Percentiles rank a stretch among this genome's conserved stretches.
Conservation (phyloP, 35 echinoderm and acorn worm species). For the Eucidaris tribuloides region DNA sequence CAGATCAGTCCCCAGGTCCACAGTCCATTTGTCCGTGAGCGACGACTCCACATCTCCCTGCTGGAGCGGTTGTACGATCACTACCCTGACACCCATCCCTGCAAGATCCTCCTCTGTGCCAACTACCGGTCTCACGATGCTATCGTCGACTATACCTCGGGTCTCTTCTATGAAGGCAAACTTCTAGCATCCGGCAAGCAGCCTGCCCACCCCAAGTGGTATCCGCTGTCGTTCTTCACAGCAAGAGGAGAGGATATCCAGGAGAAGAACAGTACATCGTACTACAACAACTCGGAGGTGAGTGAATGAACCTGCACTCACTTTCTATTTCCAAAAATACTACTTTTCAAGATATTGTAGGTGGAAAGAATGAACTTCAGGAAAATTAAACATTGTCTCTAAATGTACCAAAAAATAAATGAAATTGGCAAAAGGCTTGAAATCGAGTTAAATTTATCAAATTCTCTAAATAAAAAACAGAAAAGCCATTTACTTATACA, state of each 20-base stretch:
- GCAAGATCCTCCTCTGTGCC: constrained; percentile 97
- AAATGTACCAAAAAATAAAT: too few species aligned
- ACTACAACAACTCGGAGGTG: constrained; percentile 98
- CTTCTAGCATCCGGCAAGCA: constrained; percentile 82
- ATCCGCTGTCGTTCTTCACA: constrained; percentile 93
- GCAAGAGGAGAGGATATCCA: constrained; percentile 96
- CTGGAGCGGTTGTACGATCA: constrained; percentile 90
- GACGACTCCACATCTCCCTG: constrained; percentile 90
- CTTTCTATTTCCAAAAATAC: too few species aligned
- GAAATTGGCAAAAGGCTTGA: too few species aligned
- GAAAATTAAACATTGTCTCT: too few species aligned
- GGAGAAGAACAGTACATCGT: constrained; percentile 97
- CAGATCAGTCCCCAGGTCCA: constrained; percentile 95
- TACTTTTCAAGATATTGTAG: too few species aligned
- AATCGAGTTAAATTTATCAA: too few species aligned
- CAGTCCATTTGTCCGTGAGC: constrained; percentile 80
- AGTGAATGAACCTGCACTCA: too few species aligned
- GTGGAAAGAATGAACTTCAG: too few species aligned
- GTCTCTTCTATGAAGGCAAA: constrained; percentile 89
- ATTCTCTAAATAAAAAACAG: too few species aligned
- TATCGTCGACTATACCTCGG: constrained; percentile 92
- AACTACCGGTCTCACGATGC: constrained; percentile 98
- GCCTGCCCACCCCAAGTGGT: constrained; percentile 57
- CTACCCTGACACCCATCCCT: constrained; percentile 81
- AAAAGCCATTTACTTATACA: too few species aligned